Percentiles rank a stretch among this genome's conserved stretches.
Evolutionary conservation across 2,113 vertebrate genomes (phyloP).

Genomic region (Rhineura floridana): DNA sequence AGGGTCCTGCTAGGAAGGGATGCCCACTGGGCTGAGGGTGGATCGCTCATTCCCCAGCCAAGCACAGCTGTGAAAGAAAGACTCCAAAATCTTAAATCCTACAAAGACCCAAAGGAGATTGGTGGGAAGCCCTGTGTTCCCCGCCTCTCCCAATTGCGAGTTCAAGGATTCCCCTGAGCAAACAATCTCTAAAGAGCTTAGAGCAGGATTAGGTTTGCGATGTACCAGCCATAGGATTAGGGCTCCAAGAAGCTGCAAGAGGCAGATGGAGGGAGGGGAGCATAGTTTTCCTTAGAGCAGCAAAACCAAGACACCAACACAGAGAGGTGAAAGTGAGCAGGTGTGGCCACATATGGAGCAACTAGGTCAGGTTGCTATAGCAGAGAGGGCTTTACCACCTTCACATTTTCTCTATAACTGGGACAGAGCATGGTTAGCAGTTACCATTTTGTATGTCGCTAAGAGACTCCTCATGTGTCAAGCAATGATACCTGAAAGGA

Average conservation of each 20-base stretch:
- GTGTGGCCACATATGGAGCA: background rate
- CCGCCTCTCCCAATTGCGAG: background rate
- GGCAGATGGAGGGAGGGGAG: background rate
- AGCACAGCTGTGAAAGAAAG: background rate
- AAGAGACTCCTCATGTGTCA: no score
- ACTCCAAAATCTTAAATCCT: background rate
- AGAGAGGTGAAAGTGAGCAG: background rate
- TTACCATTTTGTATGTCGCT: no score
- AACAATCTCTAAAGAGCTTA: constrained; percentile 27
- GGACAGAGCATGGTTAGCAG: background rate
- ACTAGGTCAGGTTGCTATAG: no score
- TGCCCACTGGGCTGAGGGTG: accelerated
- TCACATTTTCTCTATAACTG: no score
- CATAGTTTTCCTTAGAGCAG: background rate
- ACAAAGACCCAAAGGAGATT: constrained; percentile 1
- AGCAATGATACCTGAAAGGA: no score
- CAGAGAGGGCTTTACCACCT: background rate
- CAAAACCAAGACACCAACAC: background rate
- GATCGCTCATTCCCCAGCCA: background rate
- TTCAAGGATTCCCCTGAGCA: constrained; percentile 10
- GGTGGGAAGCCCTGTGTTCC: background rate
- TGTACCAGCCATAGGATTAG: constrained; percentile 2
- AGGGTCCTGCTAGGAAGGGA: background rate
- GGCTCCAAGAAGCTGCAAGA: background rate
- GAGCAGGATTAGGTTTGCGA: constrained; percentile 6